phyloP scores from a whole-genome alignment of 1,140 invertebrate genomes.

The Diprion similis region DNA sequence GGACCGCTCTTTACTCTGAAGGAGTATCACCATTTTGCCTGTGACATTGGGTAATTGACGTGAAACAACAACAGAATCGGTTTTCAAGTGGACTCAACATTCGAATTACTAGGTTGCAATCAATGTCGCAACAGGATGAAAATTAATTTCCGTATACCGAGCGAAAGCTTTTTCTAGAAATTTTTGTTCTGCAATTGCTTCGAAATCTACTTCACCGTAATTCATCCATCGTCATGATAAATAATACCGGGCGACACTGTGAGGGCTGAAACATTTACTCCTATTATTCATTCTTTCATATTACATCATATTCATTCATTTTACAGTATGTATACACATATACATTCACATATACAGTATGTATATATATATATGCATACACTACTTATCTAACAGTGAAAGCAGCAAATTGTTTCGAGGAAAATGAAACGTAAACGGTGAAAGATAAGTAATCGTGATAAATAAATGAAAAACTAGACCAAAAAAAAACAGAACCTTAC shows the following conservation, averaged over 20 bases:
- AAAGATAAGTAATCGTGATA: background rate
- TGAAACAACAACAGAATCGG: too few relatives aligned
- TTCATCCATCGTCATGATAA: background rate
- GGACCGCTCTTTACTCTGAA: slow-evolving; percentile 57
- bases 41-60: background rate
- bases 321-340: background rate
- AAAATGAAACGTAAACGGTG: background rate
- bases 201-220: too few relatives aligned
- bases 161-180: too few relatives aligned
- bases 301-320: slow-evolving; percentile 2
- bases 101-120: too few relatives aligned
- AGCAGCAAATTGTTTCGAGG: too few relatives aligned
- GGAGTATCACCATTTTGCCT: slow-evolving; percentile 44
- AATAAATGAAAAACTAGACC: background rate
- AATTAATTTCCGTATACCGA: too few relatives aligned
- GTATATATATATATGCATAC: slow-evolving; percentile 1
- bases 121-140: too few relatives aligned
- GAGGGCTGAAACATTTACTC: background rate
- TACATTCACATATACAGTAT: background rate
- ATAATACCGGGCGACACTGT: background rate
- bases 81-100: too few relatives aligned
- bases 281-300: background rate
- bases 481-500: background rate
- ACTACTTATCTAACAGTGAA: background rate
- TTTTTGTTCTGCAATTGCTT: too few relatives aligned